A percentile compares a stretch with the other conserved stretches of the same genome.
phyloP scores from a whole-genome alignment of 2,113 vertebrate species.

The Colossoma macropomum region DNA sequence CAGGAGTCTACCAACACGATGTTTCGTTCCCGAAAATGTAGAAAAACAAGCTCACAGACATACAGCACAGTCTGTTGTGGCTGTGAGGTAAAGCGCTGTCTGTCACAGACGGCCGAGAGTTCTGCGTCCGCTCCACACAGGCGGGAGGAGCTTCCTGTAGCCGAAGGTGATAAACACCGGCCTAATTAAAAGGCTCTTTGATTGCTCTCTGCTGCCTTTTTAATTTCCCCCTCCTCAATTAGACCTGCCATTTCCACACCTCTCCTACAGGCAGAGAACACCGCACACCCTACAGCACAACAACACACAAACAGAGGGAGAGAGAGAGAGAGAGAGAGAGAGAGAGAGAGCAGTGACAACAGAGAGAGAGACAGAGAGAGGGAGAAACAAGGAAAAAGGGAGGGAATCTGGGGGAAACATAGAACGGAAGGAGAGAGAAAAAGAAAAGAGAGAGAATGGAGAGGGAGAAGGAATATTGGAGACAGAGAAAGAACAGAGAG shows the following conservation, averaged over 20 bases:
- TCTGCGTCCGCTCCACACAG: conserved; percentile 50
- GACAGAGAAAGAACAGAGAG: too few species aligned
- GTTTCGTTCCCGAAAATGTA: background rate
- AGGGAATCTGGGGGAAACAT: too few species aligned
- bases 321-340: conserved; percentile 29
- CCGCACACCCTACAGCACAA: background rate
- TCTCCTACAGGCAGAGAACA: conserved; percentile 27
- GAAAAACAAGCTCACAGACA: conserved; percentile 14
- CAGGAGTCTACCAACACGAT: too few species aligned
- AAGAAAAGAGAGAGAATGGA: too few species aligned
- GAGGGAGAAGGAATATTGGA: too few species aligned
- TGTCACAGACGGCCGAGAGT: background rate
- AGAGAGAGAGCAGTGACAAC: conserved; percentile 15
- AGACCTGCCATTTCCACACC: conserved; percentile 53
- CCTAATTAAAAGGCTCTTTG: conserved; percentile 73
- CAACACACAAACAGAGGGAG: conserved; percentile 16
- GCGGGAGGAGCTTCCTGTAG: conserved; percentile 61
- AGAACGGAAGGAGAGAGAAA: too few species aligned
- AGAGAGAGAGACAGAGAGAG: background rate
- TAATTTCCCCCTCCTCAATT: conserved; percentile 67
- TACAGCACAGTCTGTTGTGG: background rate
- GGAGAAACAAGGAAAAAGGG: too few species aligned
- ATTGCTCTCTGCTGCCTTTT: conserved; percentile 70
- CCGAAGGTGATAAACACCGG: conserved; percentile 63
- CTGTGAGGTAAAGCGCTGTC: background rate